Evolutionary conservation across 2,888 invertebrate species (phyloP), one percentile per base, ranked within the genome.

Genomic region (Ichneumoninae sp.): DNA sequence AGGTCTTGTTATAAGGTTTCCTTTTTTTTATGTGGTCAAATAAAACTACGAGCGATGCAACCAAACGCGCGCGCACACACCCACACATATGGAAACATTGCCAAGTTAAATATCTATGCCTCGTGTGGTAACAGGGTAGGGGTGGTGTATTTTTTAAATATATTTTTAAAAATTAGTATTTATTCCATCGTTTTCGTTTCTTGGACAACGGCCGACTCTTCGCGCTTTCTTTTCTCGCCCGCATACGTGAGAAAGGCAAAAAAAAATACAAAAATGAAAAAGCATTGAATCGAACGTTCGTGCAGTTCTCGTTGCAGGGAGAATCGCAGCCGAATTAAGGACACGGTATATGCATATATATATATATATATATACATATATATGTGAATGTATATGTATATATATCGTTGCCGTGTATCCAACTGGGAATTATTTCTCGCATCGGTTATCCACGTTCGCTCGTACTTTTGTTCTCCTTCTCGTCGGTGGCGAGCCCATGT

Each of bases 61-160:
- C 68, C 54, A 52, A 76, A 79, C 79, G 75, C 81, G 44, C 70
- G 78, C 57, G 76, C 73, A 57, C 83, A 76, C 71, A 71, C 54
- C 44, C 30, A 69, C 22, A 52, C 76, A 63, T 52, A 69, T 57
- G 33, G 57, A 75, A 73, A 68, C n/a, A 81, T 63, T 70, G 63
- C 40, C 63, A 52, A 71, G 47, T 40, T 44, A 30, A 54, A 30
- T 40, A 40, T 44, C 60, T 52, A 65, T 60, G 73, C 50, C 52
- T 33, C 76, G 87, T 83, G 87, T 83, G 85, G 85, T 88, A 86
- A 89, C 89, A 89, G 88, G 88, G 88, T 85, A 86, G 87, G 87
- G 87, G 86, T 88, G 83, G 78, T 75, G 87, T 88, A 52, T 87
- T 87, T 36, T 47, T 60, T 82, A 7, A 19, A 65, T 26, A 63